Evolutionary conservation across 2,888 invertebrate species (phyloP), one percentile per base, ranked within the genome.

Genomic region (Pseudococcus longispinus): DNA sequence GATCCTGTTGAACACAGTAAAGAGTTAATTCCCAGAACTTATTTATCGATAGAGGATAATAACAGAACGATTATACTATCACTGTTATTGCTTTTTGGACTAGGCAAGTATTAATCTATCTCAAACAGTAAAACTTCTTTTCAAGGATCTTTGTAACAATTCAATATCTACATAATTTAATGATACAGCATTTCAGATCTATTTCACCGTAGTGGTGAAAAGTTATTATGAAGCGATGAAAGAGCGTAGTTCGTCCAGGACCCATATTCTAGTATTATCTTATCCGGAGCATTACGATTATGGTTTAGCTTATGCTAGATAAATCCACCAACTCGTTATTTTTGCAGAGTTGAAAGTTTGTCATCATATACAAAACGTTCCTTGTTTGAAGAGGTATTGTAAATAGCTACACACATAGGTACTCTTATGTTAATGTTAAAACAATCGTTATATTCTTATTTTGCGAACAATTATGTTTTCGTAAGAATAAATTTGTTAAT

Each of bases 221-320:
- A 42, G 5, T 80, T 42, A 80, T 23, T 80, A 80, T 20, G 77
- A 80, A 29, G 23, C 15, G 23, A 80, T 80, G 77, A 80, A 42
- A n/a, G 70, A 80, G 11, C 77, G 42, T 20, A 37, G 42, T 80
- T 42, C 77, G 9, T 80, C 77, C 4, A 80, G 15, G 15, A 42
- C 77, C 8, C 42, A 80, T 20, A 80, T 80, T 37, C 4, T 80
- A 20, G 18, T 80, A 3, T 42, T 80, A n/a, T 5, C 77, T 37
- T 20, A 80, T 6, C 77, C 77, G 13, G 77, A 80, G 8, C 32
- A 74, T 8, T 74, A n/a, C 29, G 29, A 80, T 42, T 80, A 80
- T 74, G 74, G 74, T 37, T 32, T 74, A 37, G 37, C 11, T 29
- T 74, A 65, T 9, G 13, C 26, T 13, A 65, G 65, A 51, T 51